These are phyloP conservation scores for Vombatus ursinus DNA, from an alignment of 2,113 vertebrate genomes.

Conservation along the genomic window DNA sequence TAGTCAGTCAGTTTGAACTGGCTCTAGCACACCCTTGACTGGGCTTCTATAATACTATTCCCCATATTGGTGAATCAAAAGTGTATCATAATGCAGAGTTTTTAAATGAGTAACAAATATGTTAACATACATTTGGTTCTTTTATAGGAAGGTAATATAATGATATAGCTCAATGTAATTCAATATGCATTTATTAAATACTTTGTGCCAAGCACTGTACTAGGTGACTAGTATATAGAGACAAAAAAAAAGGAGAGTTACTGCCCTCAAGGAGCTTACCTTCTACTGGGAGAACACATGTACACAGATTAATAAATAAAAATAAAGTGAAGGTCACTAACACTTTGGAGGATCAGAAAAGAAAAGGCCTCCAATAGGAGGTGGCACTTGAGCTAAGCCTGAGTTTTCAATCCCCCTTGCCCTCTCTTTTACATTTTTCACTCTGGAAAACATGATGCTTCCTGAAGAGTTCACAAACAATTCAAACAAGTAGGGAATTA, in stretches of 20 bases:
- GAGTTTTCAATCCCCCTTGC: neutral
- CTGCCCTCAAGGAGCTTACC: neutral
- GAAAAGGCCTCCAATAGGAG: neutral
- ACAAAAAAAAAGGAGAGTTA: neutral
- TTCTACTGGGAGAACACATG: neutral
- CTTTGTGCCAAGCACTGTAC: neutral
- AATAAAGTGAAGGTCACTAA: neutral
- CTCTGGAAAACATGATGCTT: constrained; percentile 16
- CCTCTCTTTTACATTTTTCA: neutral
- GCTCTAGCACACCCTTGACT: neutral
- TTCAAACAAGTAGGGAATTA: constrained; percentile 22
- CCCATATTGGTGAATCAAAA: neutral
- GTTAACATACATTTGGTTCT: neutral
- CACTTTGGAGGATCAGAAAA: neutral
- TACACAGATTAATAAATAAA: neutral
- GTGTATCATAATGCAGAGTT: neutral
- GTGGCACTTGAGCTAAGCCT: neutral
- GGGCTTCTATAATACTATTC: neutral
- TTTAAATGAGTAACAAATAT: neutral
- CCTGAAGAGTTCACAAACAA: constrained; percentile 46
- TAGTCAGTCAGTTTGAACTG: neutral
- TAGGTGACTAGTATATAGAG: neutral
- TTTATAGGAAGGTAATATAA: neutral
- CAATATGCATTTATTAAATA: neutral
- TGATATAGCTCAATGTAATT: neutral